These are phyloP conservation scores for Bufo bufo DNA, from an alignment of 2,113 vertebrate genomes.

Conservation along the genomic window DNA sequence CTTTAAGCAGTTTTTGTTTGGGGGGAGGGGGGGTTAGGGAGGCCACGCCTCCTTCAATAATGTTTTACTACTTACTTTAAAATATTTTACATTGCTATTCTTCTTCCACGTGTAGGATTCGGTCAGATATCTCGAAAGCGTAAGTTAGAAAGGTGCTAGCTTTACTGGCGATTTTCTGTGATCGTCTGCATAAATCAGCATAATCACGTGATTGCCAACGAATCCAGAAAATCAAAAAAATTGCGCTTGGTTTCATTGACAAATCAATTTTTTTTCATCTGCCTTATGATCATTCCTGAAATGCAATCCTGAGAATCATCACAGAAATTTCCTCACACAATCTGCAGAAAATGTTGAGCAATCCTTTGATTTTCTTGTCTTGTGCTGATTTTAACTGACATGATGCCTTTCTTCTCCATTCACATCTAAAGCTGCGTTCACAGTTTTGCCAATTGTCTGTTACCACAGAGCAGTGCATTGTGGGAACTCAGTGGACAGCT, in stretches of 20 bases:
- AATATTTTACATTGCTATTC: constrained; percentile 13
- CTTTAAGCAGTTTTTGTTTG: background rate
- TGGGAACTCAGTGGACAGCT: background rate
- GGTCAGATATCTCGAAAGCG: constrained; percentile 91
- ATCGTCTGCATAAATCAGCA: background rate
- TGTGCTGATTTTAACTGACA: background rate
- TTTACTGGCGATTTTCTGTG: background rate
- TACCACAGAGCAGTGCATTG: background rate
- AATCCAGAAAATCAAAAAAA: background rate
- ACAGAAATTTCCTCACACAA: background rate
- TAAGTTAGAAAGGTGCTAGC: constrained; percentile 74
- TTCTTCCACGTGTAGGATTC: constrained; percentile 75
- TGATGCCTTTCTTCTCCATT: background rate
- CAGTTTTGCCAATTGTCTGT: background rate
- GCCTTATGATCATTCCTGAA: background rate
- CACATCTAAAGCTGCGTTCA: background rate
- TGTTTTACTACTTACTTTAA: background rate
- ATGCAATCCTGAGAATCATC: background rate
- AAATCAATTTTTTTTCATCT: background rate
- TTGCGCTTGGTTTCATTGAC: background rate
- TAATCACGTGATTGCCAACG: background rate
- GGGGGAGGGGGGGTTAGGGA: background rate
- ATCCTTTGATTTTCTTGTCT: background rate
- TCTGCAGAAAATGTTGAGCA: background rate
- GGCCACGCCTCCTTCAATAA: background rate